Evolutionary conservation across 2,113 vertebrate genomes (phyloP).

Genomic region (Bubalus kerabau): DNA sequence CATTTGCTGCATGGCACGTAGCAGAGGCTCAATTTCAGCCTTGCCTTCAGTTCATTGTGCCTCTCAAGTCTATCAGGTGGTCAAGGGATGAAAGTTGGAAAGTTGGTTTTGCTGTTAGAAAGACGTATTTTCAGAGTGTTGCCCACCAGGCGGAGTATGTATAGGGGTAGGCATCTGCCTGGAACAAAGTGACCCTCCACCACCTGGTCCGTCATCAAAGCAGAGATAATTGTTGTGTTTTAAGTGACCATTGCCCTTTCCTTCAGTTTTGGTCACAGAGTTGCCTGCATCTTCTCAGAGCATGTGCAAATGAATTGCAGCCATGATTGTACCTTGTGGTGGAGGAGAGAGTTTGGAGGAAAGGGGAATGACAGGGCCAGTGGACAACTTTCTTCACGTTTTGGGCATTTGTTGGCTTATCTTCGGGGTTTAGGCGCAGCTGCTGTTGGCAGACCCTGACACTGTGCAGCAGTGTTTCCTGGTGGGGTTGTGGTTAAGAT

Average conservation of each 20-base stretch:
- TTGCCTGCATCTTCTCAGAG: background rate
- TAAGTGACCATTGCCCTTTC: accelerated
- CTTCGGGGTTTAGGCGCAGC: background rate
- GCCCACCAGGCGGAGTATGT: background rate
- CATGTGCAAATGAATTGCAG: background rate
- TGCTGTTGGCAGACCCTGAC: background rate
- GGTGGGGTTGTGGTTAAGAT: background rate
- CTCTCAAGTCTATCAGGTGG: background rate
- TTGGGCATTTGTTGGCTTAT: background rate
- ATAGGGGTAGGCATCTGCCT: background rate
- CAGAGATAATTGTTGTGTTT: background rate
- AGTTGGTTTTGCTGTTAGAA: background rate
- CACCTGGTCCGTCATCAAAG: background rate
- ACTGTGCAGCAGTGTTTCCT: background rate
- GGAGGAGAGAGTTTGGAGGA: background rate
- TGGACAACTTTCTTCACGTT: background rate
- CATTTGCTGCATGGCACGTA: background rate
- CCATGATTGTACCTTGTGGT: too few species aligned
- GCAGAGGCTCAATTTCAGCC: too few species aligned
- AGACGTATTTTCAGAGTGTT: background rate
- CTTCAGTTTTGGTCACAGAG: background rate
- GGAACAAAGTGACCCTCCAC: background rate
- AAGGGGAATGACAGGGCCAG: background rate
- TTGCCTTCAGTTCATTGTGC: background rate
- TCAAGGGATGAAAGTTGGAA: background rate